Evolutionary conservation across 2,113 vertebrate genomes (phyloP).

Genomic region (Pachycephala philippinensis): DNA sequence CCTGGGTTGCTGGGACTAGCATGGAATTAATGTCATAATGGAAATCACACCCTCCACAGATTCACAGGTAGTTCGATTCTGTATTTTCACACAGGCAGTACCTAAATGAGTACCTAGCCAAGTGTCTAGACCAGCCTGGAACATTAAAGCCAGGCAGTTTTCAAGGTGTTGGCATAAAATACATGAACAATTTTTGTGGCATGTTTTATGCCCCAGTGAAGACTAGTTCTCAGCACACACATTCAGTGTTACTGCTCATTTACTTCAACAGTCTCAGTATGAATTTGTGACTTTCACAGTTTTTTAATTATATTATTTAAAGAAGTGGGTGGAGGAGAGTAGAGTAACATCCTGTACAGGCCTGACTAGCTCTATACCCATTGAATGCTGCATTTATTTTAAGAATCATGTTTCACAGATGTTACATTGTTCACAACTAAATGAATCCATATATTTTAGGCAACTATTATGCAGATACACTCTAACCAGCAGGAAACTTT

Average conservation of each 20-base stretch:
- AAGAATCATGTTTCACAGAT: slow-evolving; percentile 43
- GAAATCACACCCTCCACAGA: background rate
- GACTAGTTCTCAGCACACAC: background rate
- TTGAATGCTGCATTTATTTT: slow-evolving; percentile 36
- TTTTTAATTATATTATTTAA: background rate
- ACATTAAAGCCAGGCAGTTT: background rate
- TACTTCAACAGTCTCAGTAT: background rate
- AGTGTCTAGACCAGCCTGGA: background rate
- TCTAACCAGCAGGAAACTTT: background rate
- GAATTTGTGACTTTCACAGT: background rate
- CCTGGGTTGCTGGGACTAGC: background rate
- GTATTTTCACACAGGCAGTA: background rate
- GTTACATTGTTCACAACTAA: slow-evolving; percentile 42
- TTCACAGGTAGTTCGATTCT: background rate
- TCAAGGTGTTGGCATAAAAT: background rate
- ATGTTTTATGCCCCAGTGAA: background rate
- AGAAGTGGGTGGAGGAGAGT: background rate
- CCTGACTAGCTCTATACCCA: background rate
- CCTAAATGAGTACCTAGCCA: background rate
- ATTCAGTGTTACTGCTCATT: background rate
- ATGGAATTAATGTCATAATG: background rate
- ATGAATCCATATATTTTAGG: slow-evolving; percentile 13
- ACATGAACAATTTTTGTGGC: background rate
- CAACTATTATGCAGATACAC: background rate
- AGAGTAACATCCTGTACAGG: slow-evolving; percentile 32